Evolutionary conservation across 2,888 invertebrate genomes (phyloP).

Genomic region (Hartigia nigra): DNA sequence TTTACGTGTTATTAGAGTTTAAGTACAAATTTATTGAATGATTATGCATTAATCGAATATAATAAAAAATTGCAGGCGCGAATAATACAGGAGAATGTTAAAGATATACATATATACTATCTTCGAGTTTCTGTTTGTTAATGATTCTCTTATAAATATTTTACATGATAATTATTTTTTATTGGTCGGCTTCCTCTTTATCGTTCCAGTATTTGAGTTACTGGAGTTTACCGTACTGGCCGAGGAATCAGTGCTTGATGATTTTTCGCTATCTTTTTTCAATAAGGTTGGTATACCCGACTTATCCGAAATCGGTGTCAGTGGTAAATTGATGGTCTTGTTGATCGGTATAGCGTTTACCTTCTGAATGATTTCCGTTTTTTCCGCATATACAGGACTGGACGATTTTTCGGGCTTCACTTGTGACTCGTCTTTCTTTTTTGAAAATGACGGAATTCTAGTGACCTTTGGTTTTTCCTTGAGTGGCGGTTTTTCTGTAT

Average conservation of each 20-base stretch:
- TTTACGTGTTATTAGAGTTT: conserved; percentile 11
- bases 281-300: conserved; percentile 42
- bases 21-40: conserved; percentile 9
- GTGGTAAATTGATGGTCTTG: conserved; percentile 30
- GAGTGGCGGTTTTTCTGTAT: conserved; percentile 45
- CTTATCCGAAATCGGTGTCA: conserved; percentile 29
- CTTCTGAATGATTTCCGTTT: conserved; percentile 48
- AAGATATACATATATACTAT: background rate
- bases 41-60: background rate
- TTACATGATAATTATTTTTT: conserved; percentile 34
- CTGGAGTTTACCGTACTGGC: conserved; percentile 39
- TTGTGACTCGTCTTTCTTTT: conserved; percentile 39
- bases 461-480: conserved; percentile 55
- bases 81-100: conserved; percentile 10
- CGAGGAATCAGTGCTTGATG: conserved; percentile 37
- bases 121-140: conserved; percentile 17
- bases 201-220: conserved; percentile 48
- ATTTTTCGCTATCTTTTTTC: conserved; percentile 36
- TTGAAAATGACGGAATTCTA: conserved; percentile 53
- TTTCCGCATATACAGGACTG: conserved; percentile 37
- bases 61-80: background rate
- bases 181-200: conserved; percentile 47
- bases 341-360: conserved; percentile 35
- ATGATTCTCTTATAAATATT: conserved; percentile 18
- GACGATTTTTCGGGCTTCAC: conserved; percentile 6